These are phyloP conservation scores for Lymantria dispar DNA, from an alignment of 2,888 invertebrate genomes.

Conservation along the genomic window DNA sequence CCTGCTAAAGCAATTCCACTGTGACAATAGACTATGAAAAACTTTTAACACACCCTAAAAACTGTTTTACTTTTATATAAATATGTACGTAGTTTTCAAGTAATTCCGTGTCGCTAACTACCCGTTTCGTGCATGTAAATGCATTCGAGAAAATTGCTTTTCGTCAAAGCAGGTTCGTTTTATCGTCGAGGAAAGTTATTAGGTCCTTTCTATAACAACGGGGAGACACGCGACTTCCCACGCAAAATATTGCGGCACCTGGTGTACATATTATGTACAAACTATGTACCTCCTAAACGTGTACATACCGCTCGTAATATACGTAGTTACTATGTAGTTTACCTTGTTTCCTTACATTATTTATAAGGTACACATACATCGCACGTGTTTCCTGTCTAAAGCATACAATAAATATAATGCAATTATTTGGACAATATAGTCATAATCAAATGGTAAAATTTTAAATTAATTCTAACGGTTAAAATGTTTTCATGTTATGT, in stretches of 20 bases:
- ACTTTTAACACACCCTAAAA: neutral
- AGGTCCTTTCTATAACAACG: slow-evolving; percentile 16
- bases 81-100: neutral
- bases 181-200: slow-evolving; percentile 29
- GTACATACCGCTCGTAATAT: neutral
- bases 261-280: neutral
- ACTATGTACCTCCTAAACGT: neutral
- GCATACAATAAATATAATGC: too few species aligned
- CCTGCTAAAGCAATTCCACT: too few species aligned
- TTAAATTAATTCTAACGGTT: too few species aligned
- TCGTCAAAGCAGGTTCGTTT: slow-evolving; percentile 20
- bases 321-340: too few species aligned
- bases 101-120: slow-evolving; percentile 4
- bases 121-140: slow-evolving; percentile 22
- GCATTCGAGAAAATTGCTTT: slow-evolving; percentile 33
- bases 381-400: too few species aligned
- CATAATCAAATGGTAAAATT: too few species aligned
- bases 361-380: too few species aligned
- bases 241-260: slow-evolving; percentile 3
- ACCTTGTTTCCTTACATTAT: too few species aligned
- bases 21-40: too few species aligned
- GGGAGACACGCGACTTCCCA: slow-evolving; percentile 15
- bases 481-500: too few species aligned
- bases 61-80: slow-evolving; percentile 1
- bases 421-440: too few species aligned